phyloP scores from a whole-genome alignment of 2,113 vertebrate species.

The Melanotaenia duboulayi region DNA sequence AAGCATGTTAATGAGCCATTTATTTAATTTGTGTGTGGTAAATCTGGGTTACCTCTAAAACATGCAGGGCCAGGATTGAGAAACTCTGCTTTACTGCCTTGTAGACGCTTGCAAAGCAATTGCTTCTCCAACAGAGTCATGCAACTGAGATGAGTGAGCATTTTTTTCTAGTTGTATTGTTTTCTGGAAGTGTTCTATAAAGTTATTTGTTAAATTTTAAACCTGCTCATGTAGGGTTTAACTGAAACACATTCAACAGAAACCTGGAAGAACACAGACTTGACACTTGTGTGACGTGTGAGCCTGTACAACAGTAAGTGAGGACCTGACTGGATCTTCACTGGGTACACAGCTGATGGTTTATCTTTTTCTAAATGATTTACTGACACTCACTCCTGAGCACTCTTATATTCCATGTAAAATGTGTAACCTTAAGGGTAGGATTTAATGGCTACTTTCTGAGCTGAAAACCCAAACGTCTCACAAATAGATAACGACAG shows the following conservation, averaged over 20 bases:
- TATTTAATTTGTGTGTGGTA: too few relatives aligned
- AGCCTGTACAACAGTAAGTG: neutral
- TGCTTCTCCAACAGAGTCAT: neutral
- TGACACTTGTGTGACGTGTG: too few relatives aligned
- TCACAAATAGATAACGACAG: neutral
- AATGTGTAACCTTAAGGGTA: neutral
- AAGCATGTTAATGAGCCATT: too few relatives aligned
- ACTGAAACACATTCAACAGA: neutral
- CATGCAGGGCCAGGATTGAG: too few relatives aligned
- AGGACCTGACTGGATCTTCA: too few relatives aligned
- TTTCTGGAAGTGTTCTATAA: neutral
- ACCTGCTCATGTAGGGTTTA: neutral
- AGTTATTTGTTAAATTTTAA: slow-evolving; percentile 17
- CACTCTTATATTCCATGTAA: neutral
- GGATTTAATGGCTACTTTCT: neutral
- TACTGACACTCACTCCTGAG: neutral
- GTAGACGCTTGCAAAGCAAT: neutral
- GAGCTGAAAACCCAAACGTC: neutral
- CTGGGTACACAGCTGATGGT: neutral
- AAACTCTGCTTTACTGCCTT: too few relatives aligned
- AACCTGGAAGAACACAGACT: neutral
- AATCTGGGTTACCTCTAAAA: too few relatives aligned
- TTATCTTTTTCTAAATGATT: slow-evolving; percentile 16
- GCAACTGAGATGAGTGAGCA: neutral
- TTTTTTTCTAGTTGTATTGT: too few relatives aligned